phyloP scores from a whole-genome alignment of 2,113 vertebrate species.

The Nipponia nippon region DNA sequence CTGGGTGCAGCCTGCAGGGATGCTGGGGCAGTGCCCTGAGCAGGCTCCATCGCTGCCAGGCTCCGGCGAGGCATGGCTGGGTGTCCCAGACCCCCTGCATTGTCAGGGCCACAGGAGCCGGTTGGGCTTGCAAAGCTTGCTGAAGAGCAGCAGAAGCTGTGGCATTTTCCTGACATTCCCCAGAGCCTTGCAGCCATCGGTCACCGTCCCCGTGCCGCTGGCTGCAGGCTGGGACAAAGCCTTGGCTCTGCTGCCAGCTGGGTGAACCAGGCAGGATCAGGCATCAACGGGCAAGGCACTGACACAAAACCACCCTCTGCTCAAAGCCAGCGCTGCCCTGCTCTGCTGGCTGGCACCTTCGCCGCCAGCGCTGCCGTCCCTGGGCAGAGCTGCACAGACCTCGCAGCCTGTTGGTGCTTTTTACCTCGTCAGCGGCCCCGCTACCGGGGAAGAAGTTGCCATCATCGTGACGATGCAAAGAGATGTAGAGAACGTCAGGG shows the following conservation, averaged over 20 bases:
- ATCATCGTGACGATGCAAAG: conserved; percentile 86
- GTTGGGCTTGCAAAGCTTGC: background rate
- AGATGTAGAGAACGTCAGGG: conserved; percentile 88
- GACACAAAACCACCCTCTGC: background rate
- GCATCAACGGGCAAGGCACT: rapidly evolving
- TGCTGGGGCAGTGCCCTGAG: too few species aligned
- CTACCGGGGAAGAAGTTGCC: conserved; percentile 91
- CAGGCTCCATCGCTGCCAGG: background rate
- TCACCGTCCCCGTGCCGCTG: rapidly evolving
- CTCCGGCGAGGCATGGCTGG: background rate
- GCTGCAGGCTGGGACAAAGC: background rate
- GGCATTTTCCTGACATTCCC: background rate
- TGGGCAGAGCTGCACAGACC: background rate
- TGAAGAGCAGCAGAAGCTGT: background rate
- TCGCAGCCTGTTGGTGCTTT: background rate
- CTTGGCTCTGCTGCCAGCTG: background rate
- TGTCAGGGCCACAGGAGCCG: background rate
- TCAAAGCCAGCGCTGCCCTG: background rate
- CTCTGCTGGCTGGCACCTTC: background rate
- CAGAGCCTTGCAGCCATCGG: background rate
- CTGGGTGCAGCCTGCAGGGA: background rate
- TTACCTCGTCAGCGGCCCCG: conserved; percentile 85
- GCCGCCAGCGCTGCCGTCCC: background rate
- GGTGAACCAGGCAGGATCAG: background rate
- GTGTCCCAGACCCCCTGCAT: background rate